These are phyloP conservation scores for Falcaria lacertinaria DNA, from an alignment of 2,888 invertebrate species.

Conservation along the genomic window DNA sequence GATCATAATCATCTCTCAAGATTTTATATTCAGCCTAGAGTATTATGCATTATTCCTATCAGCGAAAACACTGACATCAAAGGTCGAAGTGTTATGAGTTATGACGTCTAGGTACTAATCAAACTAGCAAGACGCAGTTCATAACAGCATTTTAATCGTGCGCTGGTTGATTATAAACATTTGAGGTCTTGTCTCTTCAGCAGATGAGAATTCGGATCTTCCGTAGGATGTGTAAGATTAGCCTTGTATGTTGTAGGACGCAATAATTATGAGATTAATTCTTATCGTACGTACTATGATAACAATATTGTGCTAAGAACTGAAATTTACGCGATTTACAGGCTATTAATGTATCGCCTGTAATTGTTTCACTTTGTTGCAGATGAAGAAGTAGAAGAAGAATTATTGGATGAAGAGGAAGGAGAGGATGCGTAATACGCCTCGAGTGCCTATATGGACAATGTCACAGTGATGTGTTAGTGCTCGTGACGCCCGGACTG, in stretches of 20 bases:
- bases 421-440: slow-evolving; percentile 79
- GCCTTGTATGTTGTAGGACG: neutral
- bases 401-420: slow-evolving; percentile 72
- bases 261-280: neutral
- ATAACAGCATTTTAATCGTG: neutral
- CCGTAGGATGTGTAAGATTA: neutral
- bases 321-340: neutral
- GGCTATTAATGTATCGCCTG: neutral
- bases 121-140: neutral
- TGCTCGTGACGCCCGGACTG: slow-evolving; percentile 73
- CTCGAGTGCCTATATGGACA: slow-evolving; percentile 68
- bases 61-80: neutral
- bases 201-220: neutral
- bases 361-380: slow-evolving; percentile 43
- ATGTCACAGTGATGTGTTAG: slow-evolving; percentile 80
- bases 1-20: too few relatives aligned
- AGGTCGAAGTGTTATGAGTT: neutral
- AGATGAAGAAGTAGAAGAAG: slow-evolving; percentile 77
- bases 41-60: neutral
- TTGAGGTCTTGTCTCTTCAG: neutral
- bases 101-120: neutral
- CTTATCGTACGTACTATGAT: neutral
- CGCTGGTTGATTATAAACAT: too few relatives aligned
- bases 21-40: neutral
- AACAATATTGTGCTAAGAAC: neutral